Base-by-base conservation (phyloP, 2,888 invertebrate species). In the Eupithecia subfuscata region DNA sequence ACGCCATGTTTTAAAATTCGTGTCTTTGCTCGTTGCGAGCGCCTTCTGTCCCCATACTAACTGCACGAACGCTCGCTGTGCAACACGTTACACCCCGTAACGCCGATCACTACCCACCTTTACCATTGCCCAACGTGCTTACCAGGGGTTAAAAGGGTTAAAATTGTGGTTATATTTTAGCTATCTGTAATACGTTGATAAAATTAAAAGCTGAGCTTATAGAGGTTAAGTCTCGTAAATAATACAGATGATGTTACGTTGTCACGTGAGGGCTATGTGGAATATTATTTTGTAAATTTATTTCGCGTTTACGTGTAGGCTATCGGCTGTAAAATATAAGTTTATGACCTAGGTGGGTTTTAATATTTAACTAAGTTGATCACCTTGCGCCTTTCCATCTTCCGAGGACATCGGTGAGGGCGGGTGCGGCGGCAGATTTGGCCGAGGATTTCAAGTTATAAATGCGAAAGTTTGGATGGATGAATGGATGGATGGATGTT, bases 141-240 rank as follows among this genome's bases (percentile, higher is more conserved):
- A 52, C 22, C 52, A n/a, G 56, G 56, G 56, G 56, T 56, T 56
- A 25, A 56, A 22, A 56, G 56, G 56, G 56, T 56, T 56, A 60
- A 60, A 60, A 14, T 25, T 25, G 34, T 22, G 64, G 34, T 34
- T 64, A 34, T 34, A 64, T 34, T 64, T 64, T 34, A 63, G 8
- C 64, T 64, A 68, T 40, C 68, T 68, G 43, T 43, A 22, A 43
- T 40, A 37, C n/a, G 4, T 9, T 64, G 52, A 48, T 64, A 69
- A 64, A 16, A 75, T 72, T 69, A 75, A 75, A 69, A 69, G 30
- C 40, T 52, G 69, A 72, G 75, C 75, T 72, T 69, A 65, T 48
- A n/a, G 25, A 68, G 56, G 71, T 63, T 30, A n/a, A n/a, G 25
- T 60, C 48, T 52, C 30, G 63, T 69, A 52, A 70, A 52, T 74